Conservation (phyloP, 2,888 invertebrate genomes). For the Rhingia campestris region DNA sequence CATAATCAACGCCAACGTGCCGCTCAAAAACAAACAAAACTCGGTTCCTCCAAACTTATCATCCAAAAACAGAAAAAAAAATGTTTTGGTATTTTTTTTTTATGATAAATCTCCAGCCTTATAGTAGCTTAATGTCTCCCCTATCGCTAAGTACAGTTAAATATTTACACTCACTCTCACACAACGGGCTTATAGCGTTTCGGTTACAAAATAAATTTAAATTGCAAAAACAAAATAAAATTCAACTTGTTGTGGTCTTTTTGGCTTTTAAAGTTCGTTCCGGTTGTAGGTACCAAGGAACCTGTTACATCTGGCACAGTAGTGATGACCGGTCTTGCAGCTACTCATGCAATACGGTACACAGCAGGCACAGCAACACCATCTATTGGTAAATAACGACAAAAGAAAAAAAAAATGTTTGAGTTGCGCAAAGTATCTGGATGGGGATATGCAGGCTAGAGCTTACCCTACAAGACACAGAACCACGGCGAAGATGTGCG, state of each 20-base stretch:
- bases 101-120: not conserved
- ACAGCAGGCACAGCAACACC: slow-evolving; percentile 81
- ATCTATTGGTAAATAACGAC: slow-evolving; percentile 75
- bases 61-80: not conserved
- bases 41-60: not conserved
- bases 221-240: slow-evolving; percentile 9
- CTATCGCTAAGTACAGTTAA: slow-evolving; percentile 41
- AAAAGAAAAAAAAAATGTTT: slow-evolving; percentile 14
- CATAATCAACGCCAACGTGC: slow-evolving; percentile 34
- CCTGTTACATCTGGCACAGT: slow-evolving; percentile 80
- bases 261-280: slow-evolving; percentile 49
- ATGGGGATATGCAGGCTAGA: not conserved
- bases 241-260: slow-evolving; percentile 8
- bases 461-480: slow-evolving; percentile 80
- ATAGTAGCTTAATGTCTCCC: not conserved
- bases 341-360: slow-evolving; percentile 82
- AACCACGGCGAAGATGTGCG: slow-evolving; percentile 79
- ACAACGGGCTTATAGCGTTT: slow-evolving; percentile 41
- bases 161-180: slow-evolving; percentile 50
- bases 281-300: slow-evolving; percentile 80
- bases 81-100: slow-evolving; percentile 1
- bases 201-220: slow-evolving; percentile 27
- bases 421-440: slow-evolving; percentile 3
- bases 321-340: slow-evolving; percentile 81
- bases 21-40: not conserved